Conservation (phyloP, 2,797 vertebrate species). For the Myotis planiceps region DNA sequence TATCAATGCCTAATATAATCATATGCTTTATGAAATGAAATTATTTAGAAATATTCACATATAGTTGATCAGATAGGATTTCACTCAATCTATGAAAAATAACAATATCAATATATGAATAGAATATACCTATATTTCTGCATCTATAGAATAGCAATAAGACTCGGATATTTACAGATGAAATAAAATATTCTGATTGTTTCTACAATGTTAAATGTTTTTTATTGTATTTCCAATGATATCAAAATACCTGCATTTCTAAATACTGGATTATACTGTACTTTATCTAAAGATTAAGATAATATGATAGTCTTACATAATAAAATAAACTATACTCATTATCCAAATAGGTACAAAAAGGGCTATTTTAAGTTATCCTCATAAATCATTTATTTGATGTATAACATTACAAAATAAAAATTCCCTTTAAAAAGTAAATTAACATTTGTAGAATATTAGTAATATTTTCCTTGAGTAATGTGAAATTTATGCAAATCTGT, state of each 20-base stretch:
- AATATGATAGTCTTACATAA: neutral
- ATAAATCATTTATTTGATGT: neutral
- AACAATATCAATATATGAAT: neutral
- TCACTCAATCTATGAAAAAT: slow-evolving; percentile 25
- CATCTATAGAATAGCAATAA: neutral
- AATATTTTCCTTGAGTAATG: neutral
- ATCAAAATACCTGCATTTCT: slow-evolving; percentile 12
- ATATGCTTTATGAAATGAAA: neutral
- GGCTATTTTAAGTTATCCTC: neutral
- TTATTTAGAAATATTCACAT: neutral
- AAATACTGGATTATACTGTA: slow-evolving; percentile 13
- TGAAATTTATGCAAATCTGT: neutral
- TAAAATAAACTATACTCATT: slow-evolving; percentile 6
- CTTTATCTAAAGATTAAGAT: slow-evolving; percentile 21
- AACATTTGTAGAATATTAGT: neutral
- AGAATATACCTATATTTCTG: neutral
- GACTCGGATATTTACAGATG: neutral
- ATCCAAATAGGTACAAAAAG: neutral
- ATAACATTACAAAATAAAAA: neutral
- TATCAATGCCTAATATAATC: neutral
- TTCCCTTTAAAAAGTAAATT: neutral
- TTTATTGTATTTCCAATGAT: slow-evolving; percentile 31
- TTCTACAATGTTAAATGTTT: neutral
- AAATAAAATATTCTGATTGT: slow-evolving; percentile 19
- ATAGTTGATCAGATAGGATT: neutral